Base-by-base conservation (phyloP, 2,113 vertebrate genomes). In the Vicugna pacos region DNA sequence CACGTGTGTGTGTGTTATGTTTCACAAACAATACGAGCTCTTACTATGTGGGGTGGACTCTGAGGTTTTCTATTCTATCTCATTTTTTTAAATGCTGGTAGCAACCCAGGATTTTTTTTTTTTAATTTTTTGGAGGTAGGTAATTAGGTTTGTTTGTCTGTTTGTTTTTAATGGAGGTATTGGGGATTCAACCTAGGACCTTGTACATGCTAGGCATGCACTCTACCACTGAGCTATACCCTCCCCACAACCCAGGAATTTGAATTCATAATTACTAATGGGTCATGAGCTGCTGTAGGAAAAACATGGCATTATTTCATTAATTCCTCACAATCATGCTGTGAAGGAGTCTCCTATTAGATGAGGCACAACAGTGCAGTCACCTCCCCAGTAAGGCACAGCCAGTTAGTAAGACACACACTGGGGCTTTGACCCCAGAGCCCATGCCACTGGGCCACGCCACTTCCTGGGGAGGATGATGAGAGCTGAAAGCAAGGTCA, bases 71-170 rank as follows among this genome's bases (percentile, higher is more conserved):
- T 56, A 38, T 73, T 80, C 60, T 62, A 32, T 82, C 87, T 91
- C n/a, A 67, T 76, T 75, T 54, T 82, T 62, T 67, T 16, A 91
- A 86, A 96, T 83, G 35, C 52, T 76, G 28, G 69, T 32, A 76
- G 30, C n/a, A 92, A 92, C 42, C 19, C 60, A 70, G 52, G 42
- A 86, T 69, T 26, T 17, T 54, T 42, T 54, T 38, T 42, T 42
- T 42, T 42, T 42, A 42, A 42, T 42, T 42, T 42, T 42, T 42
- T 42, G 38, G 38, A 42, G 38, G 38, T 42, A 42, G 38, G 38
- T 42, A 42, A 42, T 42, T 42, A 42, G 38, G 38, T 42, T 42
- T 42, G 38, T 42, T 42, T 42, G 38, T 42, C 5, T 42, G 38
- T 42, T 42, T 42, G 38, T 42, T 42, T 42, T 42, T 42, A 42